Conservation (phyloP, 2,888 invertebrate species). For the Torymus auratus region DNA sequence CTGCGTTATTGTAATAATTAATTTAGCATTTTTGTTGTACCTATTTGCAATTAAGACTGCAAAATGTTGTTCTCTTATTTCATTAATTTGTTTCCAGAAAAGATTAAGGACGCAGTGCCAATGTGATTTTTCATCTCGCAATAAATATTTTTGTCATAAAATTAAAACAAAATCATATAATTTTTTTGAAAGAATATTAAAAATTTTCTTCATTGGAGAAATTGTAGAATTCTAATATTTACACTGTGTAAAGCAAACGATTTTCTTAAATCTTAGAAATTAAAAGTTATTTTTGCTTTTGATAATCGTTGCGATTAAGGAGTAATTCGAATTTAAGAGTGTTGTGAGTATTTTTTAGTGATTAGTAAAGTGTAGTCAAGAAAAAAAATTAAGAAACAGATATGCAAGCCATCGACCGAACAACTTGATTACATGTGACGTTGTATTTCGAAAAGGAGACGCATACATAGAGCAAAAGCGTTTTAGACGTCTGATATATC, state of each 20-base stretch:
- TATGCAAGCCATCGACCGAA: neutral
- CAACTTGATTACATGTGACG: constrained; percentile 1
- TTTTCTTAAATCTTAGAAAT: constrained; percentile 17
- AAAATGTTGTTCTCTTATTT: constrained; percentile 28
- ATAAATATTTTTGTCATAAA: constrained; percentile 13
- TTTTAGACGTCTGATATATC: neutral
- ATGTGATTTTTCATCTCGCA: constrained; percentile 19
- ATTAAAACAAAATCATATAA: constrained; percentile 10
- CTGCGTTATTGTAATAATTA: constrained; percentile 8
- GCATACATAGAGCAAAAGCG: constrained; percentile 9
- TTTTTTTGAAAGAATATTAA: neutral
- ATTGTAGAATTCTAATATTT: constrained; percentile 9
- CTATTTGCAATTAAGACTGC: constrained; percentile 34
- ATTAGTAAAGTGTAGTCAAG: constrained; percentile 31
- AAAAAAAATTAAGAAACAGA: constrained; percentile 10
- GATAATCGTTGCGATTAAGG: constrained; percentile 19
- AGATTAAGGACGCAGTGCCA: constrained; percentile 15
- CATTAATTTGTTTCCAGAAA: constrained; percentile 5
- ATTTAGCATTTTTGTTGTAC: constrained; percentile 20
- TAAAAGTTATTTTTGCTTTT: neutral
- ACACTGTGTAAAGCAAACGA: constrained; percentile 5
- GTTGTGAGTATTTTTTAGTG: constrained; percentile 39
- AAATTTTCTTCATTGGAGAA: constrained; percentile 6
- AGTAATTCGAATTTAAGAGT: constrained; percentile 22
- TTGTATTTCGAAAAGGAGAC: neutral